Evolutionary conservation across 2,888 invertebrate species (phyloP).

Genomic region (Teinopalpus imperialis): DNA sequence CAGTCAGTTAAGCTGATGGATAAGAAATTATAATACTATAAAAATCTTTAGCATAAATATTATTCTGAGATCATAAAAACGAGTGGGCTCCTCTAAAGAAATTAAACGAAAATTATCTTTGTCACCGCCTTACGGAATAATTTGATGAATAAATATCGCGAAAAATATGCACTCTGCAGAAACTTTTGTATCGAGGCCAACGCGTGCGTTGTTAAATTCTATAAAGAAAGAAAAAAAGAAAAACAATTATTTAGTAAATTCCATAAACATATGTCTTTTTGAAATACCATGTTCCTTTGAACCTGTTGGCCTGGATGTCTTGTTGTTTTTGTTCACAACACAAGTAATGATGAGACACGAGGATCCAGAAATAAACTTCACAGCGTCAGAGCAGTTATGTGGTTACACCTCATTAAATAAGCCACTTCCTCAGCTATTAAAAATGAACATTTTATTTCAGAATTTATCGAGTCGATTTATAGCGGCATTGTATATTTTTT

Average conservation of each 20-base stretch:
- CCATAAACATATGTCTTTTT: background rate
- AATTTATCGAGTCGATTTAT: background rate
- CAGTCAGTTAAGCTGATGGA: too few species aligned
- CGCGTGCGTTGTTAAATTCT: too few species aligned
- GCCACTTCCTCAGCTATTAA: constrained; percentile 30
- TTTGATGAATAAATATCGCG: constrained; percentile 4
- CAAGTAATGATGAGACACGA: too few species aligned
- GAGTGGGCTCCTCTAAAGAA: too few species aligned
- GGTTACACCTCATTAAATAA: constrained; percentile 27
- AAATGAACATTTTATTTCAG: background rate
- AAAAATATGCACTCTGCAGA: too few species aligned
- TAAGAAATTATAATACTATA: too few species aligned
- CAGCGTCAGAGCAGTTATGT: background rate
- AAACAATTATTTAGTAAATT: background rate
- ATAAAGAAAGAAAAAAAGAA: too few species aligned
- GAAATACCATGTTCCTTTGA: background rate
- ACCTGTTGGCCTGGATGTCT: background rate
- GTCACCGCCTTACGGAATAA: constrained; percentile 9
- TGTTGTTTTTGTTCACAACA: background rate
- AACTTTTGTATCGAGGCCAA: too few species aligned
- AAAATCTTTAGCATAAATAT: too few species aligned
- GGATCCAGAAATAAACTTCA: constrained; percentile 1
- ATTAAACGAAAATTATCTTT: constrained; percentile 2
- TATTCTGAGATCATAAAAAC: too few species aligned
- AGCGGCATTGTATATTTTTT: background rate